Base-by-base conservation (phyloP, 2,113 vertebrate species). In the Anhinga rufa region DNA sequence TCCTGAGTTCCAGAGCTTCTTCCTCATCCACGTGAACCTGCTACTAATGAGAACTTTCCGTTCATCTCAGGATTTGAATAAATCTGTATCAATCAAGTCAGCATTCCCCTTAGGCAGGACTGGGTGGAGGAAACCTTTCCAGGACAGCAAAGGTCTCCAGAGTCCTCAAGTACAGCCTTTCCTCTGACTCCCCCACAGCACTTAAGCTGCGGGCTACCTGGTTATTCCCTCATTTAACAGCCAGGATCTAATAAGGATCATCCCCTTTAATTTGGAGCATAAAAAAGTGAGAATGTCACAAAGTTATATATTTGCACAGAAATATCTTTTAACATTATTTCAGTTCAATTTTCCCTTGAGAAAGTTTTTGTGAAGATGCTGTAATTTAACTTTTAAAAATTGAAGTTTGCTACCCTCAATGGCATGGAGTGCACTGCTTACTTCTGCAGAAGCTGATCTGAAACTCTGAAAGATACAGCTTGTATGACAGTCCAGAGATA, bases 381-480 rank as follows among this genome's bases (percentile, higher is more conserved):
- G 28, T 65, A 19, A 77, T 58, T 69, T 84, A 65, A 80, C 14
- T 74, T 77, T 32, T 46, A 66, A 82, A 65, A 51, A 49, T 1
- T 32, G 14, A 77, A 54, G 22, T 48, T 86, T 52, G 36, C 70
- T 90, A 26, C 52, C 21, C 52, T 69, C 0, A 0, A 12, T 9
- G 48, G 25, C 57, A 58, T 14, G 11, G 57, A 4, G 0, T 9
- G 36, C 24, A 1, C 21, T 1, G 0, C 54, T 90, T 65, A 55
- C 24, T 71, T 40, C 70, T 72, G n/a, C 46, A 79, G 82, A 61
- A 95, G 34, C 24, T 55, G 85, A 74, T 74, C 49, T 55, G 81
- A 80, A 91, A 91, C 24, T 79, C 54, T 51, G 54, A 80, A 70
- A 82, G 54, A 51, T 24, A 79, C 34, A 46, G 34, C 28, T 70